These are phyloP conservation scores for Drosophila niveifrons DNA, from an alignment of 2,888 invertebrate genomes.

Conservation along the genomic window DNA sequence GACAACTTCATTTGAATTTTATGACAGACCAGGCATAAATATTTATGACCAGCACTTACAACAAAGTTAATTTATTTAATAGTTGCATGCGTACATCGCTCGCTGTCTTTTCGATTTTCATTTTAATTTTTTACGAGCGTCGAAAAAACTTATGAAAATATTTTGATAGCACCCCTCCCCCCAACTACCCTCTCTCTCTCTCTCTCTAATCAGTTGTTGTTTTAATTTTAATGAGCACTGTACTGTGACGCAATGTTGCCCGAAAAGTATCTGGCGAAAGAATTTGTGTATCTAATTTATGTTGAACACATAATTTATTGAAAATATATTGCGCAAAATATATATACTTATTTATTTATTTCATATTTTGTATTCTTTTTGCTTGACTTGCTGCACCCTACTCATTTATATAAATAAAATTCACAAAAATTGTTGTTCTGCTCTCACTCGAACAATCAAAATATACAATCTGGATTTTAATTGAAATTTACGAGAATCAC, in stretches of 20 bases:
- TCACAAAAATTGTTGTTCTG: conserved; percentile 39
- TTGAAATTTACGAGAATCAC: conserved; percentile 50
- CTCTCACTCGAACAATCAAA: conserved; percentile 13
- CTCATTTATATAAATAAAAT: conserved; percentile 45
- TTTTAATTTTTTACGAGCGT: conserved; percentile 44
- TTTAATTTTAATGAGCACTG: conserved; percentile 50
- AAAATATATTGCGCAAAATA: conserved; percentile 39
- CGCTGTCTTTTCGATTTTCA: conserved; percentile 29
- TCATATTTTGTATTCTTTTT: conserved; percentile 8
- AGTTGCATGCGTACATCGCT: conserved; percentile 61
- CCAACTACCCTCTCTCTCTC: background rate
- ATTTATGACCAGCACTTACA: conserved; percentile 78
- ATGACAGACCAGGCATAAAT: conserved; percentile 67
- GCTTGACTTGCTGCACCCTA: conserved; percentile 35
- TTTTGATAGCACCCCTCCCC: conserved; percentile 16
- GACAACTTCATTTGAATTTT: conserved; percentile 77
- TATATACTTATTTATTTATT: conserved; percentile 8
- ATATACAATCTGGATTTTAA: conserved; percentile 37
- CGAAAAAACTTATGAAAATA: conserved; percentile 41
- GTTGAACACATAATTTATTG: conserved; percentile 61
- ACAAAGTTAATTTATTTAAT: conserved; percentile 78
- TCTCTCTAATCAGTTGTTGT: conserved; percentile 19
- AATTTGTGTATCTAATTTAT: conserved; percentile 57
- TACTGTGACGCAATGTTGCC: conserved; percentile 46
- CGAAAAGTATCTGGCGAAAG: conserved; percentile 14